Percentiles rank a stretch among this genome's conserved stretches.
Evolutionary conservation across 2,888 invertebrate species (phyloP).

Genomic region (Drosophila gaucha): DNA sequence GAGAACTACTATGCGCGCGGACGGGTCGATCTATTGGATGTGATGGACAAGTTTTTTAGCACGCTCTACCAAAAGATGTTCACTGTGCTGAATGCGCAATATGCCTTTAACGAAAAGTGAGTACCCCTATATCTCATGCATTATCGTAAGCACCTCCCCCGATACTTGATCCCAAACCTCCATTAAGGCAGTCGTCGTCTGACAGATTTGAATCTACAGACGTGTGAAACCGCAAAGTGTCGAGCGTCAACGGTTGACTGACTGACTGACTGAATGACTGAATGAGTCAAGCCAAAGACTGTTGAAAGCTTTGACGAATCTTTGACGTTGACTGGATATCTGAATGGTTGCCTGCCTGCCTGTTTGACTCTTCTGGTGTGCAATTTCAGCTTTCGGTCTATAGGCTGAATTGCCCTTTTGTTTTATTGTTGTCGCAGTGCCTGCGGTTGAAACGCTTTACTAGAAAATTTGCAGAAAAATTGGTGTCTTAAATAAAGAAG

Average conservation of each 20-base stretch:
- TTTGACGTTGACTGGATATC: constrained; percentile 30
- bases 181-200: constrained; percentile 24
- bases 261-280: constrained; percentile 17
- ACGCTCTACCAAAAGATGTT: constrained; percentile 98
- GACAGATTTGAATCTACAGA: constrained; percentile 60
- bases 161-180: constrained; percentile 3
- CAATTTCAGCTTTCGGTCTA: constrained; percentile 60
- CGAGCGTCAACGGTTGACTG: constrained; percentile 58
- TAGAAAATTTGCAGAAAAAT: constrained; percentile 17
- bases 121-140: constrained; percentile 75
- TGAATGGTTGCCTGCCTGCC: constrained; percentile 13
- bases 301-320: constrained; percentile 21
- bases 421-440: constrained; percentile 34
- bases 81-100: constrained; percentile 96
- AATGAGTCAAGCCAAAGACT: constrained; percentile 18
- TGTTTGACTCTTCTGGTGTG: constrained; percentile 51
- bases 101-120: constrained; percentile 93
- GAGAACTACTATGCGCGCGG: constrained; percentile 95
- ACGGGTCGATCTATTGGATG: constrained; percentile 92
- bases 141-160: constrained; percentile 39
- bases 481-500: constrained; percentile 4
- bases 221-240: constrained; percentile 77
- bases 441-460: constrained; percentile 71
- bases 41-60: constrained; percentile 96
- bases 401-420: constrained; percentile 44